Evolutionary conservation across 2,113 vertebrate genomes (phyloP).

Genomic region (Coptodon rendalli): DNA sequence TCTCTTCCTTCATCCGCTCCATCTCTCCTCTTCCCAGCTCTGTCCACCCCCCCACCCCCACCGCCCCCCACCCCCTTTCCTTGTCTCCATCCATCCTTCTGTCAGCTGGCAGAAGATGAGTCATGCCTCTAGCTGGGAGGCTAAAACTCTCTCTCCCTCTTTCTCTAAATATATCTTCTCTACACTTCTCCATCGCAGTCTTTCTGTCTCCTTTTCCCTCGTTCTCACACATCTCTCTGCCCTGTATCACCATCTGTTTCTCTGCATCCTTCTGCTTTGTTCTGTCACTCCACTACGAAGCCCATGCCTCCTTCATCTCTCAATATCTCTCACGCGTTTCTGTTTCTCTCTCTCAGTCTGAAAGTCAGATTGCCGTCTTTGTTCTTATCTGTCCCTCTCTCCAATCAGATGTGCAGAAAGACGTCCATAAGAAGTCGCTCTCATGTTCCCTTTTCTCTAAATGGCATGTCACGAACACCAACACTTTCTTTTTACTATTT

Average conservation of each 20-base stretch:
- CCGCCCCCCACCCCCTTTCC: slow-evolving; percentile 46
- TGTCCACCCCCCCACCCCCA: slow-evolving; percentile 43
- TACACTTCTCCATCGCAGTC: slow-evolving; percentile 38
- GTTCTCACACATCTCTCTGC: slow-evolving; percentile 23
- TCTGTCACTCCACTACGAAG: slow-evolving; percentile 9
- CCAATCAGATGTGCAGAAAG: neutral
- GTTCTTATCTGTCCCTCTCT: neutral
- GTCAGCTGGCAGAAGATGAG: slow-evolving; percentile 72
- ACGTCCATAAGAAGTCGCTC: neutral
- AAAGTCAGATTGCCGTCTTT: slow-evolving; percentile 8
- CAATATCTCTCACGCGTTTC: neutral
- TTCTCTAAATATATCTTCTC: slow-evolving; percentile 62
- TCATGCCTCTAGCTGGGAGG: slow-evolving; percentile 70
- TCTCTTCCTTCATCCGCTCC: neutral
- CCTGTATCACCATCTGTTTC: slow-evolving; percentile 48
- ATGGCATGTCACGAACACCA: too few species aligned
- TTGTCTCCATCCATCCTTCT: slow-evolving; percentile 57
- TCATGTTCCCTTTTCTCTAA: neutral
- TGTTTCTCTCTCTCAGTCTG: slow-evolving; percentile 28
- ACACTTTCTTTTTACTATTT: neutral
- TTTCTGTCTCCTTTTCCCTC: slow-evolving; percentile 36
- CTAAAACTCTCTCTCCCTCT: slow-evolving; percentile 45
- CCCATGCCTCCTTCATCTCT: neutral
- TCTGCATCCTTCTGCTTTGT: slow-evolving; percentile 40
- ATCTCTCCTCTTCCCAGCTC: neutral